These are phyloP conservation scores for Megaceryle torquata DNA, from an alignment of 2,113 vertebrate species.

Conservation along the genomic window DNA sequence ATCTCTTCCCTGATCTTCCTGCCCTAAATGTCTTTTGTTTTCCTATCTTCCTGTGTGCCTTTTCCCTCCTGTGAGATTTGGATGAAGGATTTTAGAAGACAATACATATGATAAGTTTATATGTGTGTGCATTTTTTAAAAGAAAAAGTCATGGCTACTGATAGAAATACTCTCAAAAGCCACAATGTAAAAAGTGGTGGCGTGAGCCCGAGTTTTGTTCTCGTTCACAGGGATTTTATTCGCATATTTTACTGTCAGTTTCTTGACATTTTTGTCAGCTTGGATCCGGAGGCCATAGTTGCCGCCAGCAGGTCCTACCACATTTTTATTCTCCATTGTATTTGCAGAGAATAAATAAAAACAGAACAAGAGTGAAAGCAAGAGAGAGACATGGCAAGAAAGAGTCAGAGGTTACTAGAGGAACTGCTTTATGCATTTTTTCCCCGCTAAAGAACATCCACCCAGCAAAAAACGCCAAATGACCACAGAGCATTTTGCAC, in stretches of 20 bases:
- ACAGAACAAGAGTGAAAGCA: constrained; percentile 67
- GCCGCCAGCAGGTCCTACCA: constrained; percentile 80
- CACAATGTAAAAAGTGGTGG: constrained; percentile 28
- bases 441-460: background rate
- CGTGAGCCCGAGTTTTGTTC: constrained; percentile 64
- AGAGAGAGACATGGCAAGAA: constrained; percentile 54
- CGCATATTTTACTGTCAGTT: constrained; percentile 92
- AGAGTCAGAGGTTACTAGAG: constrained; percentile 72
- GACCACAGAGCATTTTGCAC: background rate
- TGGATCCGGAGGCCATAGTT: constrained; percentile 87
- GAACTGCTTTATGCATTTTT: constrained; percentile 40
- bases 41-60: background rate
- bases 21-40: background rate
- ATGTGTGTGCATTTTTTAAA: background rate
- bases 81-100: constrained; percentile 2
- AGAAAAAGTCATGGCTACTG: constrained; percentile 5
- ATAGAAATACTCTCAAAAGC: constrained; percentile 52
- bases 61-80: background rate
- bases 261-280: constrained; percentile 93
- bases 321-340: constrained; percentile 82
- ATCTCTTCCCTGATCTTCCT: background rate
- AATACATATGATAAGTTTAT: constrained; percentile 3
- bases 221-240: constrained; percentile 72
- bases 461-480: background rate
- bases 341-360: constrained; percentile 82